Evolutionary conservation across 2,888 invertebrate genomes (phyloP), one percentile per base, ranked within the genome.

Genomic region (Xestoiulus laeticollis): DNA sequence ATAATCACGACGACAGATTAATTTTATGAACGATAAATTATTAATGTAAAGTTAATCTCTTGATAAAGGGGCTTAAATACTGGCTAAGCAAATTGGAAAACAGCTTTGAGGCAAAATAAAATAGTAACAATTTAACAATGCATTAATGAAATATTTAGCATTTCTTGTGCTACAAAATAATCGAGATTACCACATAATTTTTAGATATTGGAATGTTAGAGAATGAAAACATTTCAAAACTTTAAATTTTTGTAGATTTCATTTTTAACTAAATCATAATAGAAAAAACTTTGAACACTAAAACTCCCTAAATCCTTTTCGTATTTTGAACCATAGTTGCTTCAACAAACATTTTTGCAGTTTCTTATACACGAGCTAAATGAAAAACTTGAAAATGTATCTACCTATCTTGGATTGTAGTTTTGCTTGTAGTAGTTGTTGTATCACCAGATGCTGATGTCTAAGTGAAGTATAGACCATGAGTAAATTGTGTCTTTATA

Each of bases 361-460:
- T 10, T 26, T 26, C 26, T 68, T 26, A n/a, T 26, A 26, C 26
- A 59, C n/a, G 53, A 59, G n/a, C 16, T 59, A 5, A 68, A 26
- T 26, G 22, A 59, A n/a, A 59, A 38, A 38, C 38, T 38, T 38
- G 0, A 48, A 48, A 14, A 19, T 48, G 14, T 68, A 26, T 26
- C 5, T 68, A 68, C 68, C 68, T 68, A 26, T 68, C 10, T 68
- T n/a, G 8, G 59, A 68, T 0, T 68, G 68, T 68, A 30, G 68
- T 26, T 26, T 68, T 68, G 68, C 68, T 68, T 26, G 26, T 68
- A 68, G 68, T 26, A 68, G 68, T 26, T 33, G 38, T 84, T 43
- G 84, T 84, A 33, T 84, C 84, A 84, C 38, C 84, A 84, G 84
- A 84, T 33, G 84, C 38, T 43, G 84, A 84, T 84, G 84, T 43